A percentile compares a stretch with the other conserved stretches of the same genome.
These are phyloP conservation scores for Bettongia penicillata DNA, from an alignment of 2,113 vertebrate species.

Conservation along the genomic window DNA sequence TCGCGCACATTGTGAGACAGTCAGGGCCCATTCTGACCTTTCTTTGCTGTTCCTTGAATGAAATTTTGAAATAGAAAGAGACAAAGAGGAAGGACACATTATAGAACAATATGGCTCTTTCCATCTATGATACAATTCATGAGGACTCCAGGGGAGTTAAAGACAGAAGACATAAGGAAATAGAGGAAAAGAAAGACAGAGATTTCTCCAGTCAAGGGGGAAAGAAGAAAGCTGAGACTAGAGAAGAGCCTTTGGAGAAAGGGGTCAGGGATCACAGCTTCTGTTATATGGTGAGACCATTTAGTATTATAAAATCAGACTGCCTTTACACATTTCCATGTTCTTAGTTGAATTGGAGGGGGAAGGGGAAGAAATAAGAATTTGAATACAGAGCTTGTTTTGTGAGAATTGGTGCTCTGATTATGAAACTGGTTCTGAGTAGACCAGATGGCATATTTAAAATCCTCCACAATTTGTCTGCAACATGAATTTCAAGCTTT, in stretches of 20 bases:
- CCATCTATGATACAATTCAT: constrained; percentile 35
- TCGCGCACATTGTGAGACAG: constrained; percentile 29
- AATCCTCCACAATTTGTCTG: not conserved
- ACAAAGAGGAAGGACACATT: constrained; percentile 43
- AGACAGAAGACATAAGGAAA: not conserved
- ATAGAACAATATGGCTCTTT: constrained; percentile 58
- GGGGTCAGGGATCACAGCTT: not conserved
- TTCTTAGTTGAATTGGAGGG: not conserved
- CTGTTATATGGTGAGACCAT: not conserved
- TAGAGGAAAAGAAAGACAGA: constrained; percentile 8
- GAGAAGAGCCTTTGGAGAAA: not conserved
- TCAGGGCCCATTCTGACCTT: constrained; percentile 56
- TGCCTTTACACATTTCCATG: not conserved
- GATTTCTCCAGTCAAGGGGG: constrained; percentile 10
- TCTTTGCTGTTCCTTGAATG: constrained; percentile 64
- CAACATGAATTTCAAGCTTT: not conserved
- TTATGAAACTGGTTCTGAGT: not conserved
- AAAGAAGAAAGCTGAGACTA: not conserved
- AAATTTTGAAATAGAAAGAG: constrained; percentile 59
- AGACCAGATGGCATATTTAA: not conserved
- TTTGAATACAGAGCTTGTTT: not conserved
- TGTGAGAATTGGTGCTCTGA: not conserved
- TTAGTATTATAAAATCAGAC: not conserved
- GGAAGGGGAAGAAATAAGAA: not conserved
- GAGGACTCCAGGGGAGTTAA: constrained; percentile 39